A percentile compares a stretch with the other conserved stretches of the same genome.
Conservation (phyloP, 2,797 vertebrate species). For the Poeciliopsis paucimaculata region DNA sequence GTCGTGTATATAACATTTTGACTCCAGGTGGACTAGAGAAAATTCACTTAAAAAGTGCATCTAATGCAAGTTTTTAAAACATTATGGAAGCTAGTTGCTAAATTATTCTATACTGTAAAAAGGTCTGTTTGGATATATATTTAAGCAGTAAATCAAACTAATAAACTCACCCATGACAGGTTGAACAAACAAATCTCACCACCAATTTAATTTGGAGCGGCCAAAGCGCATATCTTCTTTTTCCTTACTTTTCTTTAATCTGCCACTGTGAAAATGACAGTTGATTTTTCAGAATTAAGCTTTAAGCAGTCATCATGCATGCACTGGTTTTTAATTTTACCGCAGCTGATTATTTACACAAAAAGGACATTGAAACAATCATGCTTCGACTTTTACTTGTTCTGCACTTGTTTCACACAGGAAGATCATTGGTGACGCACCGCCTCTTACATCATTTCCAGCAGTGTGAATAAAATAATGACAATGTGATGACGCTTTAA, state of each 20-base stretch:
- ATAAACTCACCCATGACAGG: not conserved
- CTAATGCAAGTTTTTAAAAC: not conserved
- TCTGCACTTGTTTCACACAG: not conserved
- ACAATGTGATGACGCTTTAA: not conserved
- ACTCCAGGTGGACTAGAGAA: not conserved
- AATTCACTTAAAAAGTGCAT: not conserved
- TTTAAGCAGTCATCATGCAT: not conserved
- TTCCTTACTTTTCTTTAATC: not conserved
- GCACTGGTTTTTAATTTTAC: not conserved
- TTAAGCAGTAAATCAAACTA: not conserved
- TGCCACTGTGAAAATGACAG: not conserved
- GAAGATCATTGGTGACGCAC: too few species aligned
- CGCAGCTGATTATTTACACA: not conserved
- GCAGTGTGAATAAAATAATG: not conserved
- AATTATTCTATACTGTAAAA: not conserved
- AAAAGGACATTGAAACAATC: not conserved
- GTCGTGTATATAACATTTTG: not conserved
- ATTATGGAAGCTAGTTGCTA: not conserved
- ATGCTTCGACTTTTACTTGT: not conserved
- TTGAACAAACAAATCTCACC: not conserved
- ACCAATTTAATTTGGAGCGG: not conserved
- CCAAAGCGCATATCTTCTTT: not conserved
- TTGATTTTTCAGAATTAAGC: not conserved
- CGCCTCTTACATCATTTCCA: not conserved
- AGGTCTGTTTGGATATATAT: not conserved